Conservation (phyloP, 2,113 vertebrate genomes). For the Chitala chitala region DNA sequence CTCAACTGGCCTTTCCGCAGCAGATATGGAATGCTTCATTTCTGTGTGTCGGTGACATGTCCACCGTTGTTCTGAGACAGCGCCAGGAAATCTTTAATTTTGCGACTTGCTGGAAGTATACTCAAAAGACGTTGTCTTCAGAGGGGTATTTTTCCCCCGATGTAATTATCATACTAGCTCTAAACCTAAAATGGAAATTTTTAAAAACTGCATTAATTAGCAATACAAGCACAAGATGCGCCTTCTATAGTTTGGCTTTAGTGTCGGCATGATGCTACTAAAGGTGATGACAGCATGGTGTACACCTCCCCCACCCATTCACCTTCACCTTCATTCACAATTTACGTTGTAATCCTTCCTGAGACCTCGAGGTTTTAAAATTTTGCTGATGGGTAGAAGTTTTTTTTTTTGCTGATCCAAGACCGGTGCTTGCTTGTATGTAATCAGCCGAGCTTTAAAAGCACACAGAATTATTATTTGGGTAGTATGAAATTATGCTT, state of each 20-base stretch:
- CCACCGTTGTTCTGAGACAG: background rate
- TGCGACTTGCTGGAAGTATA: too few relatives aligned
- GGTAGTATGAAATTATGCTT: background rate
- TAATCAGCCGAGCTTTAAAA: background rate
- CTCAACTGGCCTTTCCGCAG: slow-evolving; percentile 4
- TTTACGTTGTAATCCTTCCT: background rate
- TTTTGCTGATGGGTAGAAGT: slow-evolving; percentile 1
- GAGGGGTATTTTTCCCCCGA: too few relatives aligned
- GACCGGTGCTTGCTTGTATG: background rate
- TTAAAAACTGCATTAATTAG: too few relatives aligned
- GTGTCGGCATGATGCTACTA: background rate
- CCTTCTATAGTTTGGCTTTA: too few relatives aligned
- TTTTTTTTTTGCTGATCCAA: background rate
- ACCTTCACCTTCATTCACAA: background rate
- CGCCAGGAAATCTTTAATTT: background rate
- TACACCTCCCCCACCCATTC: background rate
- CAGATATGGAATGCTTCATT: slow-evolving; percentile 20
- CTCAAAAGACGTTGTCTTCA: too few relatives aligned
- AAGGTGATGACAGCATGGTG: background rate
- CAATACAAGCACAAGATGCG: too few relatives aligned
- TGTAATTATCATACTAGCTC: too few relatives aligned
- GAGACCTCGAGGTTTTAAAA: background rate
- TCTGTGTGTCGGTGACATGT: slow-evolving; percentile 6
- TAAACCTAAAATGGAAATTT: too few relatives aligned
- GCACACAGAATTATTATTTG: background rate